A percentile compares a stretch with the other conserved stretches of the same genome.
These are phyloP conservation scores for Hydra vulgaris DNA, from an alignment of 30 jellyfish, hydroid and myxozoan genomes.

Conservation along the genomic window DNA sequence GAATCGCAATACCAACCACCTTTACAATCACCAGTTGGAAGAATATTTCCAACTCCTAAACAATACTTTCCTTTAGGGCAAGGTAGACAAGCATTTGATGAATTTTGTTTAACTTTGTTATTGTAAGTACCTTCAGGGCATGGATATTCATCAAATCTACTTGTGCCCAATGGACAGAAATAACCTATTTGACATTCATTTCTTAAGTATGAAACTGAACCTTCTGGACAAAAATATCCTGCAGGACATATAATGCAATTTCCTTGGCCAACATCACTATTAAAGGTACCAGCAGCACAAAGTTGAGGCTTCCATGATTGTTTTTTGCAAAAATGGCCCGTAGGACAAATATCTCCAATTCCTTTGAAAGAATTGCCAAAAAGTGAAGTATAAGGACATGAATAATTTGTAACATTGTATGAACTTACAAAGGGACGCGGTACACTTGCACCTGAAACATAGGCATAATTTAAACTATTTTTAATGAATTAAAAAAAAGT, in stretches of 20 bases:
- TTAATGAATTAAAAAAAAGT: not conserved
- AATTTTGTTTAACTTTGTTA: slow-evolving; percentile 53
- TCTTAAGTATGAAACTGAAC: slow-evolving; percentile 30
- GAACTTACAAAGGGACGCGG: slow-evolving; percentile 66
- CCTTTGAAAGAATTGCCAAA: slow-evolving; percentile 89
- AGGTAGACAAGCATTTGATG: slow-evolving; percentile 46
- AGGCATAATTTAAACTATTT: not conserved
- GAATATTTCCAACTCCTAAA: slow-evolving; percentile 53
- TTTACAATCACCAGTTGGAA: slow-evolving; percentile 86
- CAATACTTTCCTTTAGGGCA: slow-evolving; percentile 80
- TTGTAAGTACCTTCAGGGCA: slow-evolving; percentile 90
- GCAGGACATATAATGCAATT: slow-evolving; percentile 77
- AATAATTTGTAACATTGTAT: slow-evolving; percentile 70
- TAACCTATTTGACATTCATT: slow-evolving; percentile 71
- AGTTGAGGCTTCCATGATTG: slow-evolving; percentile 57
- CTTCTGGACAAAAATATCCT: slow-evolving; percentile 80
- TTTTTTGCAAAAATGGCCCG: slow-evolving; percentile 64
- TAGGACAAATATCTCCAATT: slow-evolving; percentile 88
- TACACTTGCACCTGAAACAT: slow-evolving; percentile 62
- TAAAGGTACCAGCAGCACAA: slow-evolving; percentile 76
- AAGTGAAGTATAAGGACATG: slow-evolving; percentile 69
- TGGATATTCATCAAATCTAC: slow-evolving; percentile 59
- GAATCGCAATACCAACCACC: slow-evolving; percentile 97
- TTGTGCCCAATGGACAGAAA: slow-evolving; percentile 64
- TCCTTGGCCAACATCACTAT: slow-evolving; percentile 60